Conservation (phyloP, 2,888 invertebrate species). For the Nesidiocoris tenuis region DNA sequence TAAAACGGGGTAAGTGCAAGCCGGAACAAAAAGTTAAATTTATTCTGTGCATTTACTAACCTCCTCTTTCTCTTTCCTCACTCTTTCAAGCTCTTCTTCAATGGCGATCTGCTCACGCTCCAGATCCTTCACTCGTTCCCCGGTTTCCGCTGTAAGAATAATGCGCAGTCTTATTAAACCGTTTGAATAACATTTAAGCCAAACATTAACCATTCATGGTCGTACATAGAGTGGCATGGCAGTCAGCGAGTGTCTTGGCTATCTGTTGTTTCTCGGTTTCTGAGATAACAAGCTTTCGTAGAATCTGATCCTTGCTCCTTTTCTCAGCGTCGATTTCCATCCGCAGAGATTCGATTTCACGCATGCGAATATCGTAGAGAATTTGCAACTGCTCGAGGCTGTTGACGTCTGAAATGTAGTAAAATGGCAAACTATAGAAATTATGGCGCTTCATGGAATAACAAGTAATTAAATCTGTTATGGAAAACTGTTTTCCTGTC, state of each 20-base stretch:
- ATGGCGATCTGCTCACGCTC: slow-evolving; percentile 44
- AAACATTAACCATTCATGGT: not conserved
- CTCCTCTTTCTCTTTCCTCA: slow-evolving; percentile 46
- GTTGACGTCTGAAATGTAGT: slow-evolving; percentile 39
- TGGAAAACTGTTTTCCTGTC: no score
- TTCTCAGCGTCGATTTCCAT: slow-evolving; percentile 47
- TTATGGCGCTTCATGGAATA: no score
- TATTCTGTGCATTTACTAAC: slow-evolving; percentile 26
- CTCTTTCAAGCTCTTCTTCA: slow-evolving; percentile 43
- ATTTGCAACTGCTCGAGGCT: slow-evolving; percentile 48
- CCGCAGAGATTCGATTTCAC: slow-evolving; percentile 46
- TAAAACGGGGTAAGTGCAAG: not conserved
- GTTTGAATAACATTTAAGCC: not conserved
- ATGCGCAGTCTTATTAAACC: not conserved
- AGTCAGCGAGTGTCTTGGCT: slow-evolving; percentile 3
- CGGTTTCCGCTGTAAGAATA: slow-evolving; percentile 42
- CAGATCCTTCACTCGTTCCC: slow-evolving; percentile 43
- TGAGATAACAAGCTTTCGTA: slow-evolving; percentile 44
- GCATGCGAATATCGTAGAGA: slow-evolving; percentile 47
- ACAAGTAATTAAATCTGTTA: no score
- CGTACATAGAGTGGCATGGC: slow-evolving; percentile 30
- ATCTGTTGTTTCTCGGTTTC: slow-evolving; percentile 48
- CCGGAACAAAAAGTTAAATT: not conserved
- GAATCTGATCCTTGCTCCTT: slow-evolving; percentile 45
- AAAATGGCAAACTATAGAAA: no score